phyloP scores from a whole-genome alignment of 92 coral and sea anemone species.

The Porites cylindrica region DNA sequence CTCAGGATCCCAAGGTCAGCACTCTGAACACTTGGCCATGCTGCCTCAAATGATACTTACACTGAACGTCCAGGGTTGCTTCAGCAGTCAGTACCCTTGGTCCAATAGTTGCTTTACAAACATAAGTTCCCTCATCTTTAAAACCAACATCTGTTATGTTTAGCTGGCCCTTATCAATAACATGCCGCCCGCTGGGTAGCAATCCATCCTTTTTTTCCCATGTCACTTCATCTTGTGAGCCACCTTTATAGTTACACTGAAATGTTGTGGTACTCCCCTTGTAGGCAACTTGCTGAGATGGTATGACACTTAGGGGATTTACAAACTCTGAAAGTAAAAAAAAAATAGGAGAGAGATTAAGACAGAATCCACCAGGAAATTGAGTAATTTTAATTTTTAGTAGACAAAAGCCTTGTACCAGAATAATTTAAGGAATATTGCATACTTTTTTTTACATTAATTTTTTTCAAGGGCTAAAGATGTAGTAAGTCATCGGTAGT shows the following conservation, averaged over 20 bases:
- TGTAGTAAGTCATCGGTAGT: too few relatives aligned
- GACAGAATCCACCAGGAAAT: too few relatives aligned
- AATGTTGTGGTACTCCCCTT: slow-evolving; percentile 61
- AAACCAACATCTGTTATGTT: slow-evolving; percentile 48
- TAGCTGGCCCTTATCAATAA: slow-evolving; percentile 55
- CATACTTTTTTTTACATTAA: too few relatives aligned
- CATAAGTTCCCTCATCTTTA: slow-evolving; percentile 78
- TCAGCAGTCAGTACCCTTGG: slow-evolving; percentile 60
- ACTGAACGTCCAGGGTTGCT: slow-evolving; percentile 71
- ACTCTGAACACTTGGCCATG: too few relatives aligned
- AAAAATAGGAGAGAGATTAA: neutral
- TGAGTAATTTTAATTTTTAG: too few relatives aligned
- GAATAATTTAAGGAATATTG: too few relatives aligned
- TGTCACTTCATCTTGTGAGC: slow-evolving; percentile 65
- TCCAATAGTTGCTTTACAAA: slow-evolving; percentile 68
- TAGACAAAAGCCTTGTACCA: too few relatives aligned
- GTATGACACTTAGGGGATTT: slow-evolving; percentile 65
- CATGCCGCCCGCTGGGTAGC: slow-evolving; percentile 66
- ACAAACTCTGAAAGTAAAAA: slow-evolving; percentile 39
- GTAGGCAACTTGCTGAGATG: slow-evolving; percentile 51
- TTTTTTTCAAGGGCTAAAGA: too few relatives aligned
- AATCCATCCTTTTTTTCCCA: slow-evolving; percentile 83
- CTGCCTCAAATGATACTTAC: slow-evolving; percentile 61
- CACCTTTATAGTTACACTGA: slow-evolving; percentile 73
- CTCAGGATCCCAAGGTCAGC: neutral